A percentile compares a stretch with the other conserved stretches of the same genome.
Evolutionary conservation across 2,888 invertebrate species (phyloP).

Genomic region (Shargacucullia verbasci): DNA sequence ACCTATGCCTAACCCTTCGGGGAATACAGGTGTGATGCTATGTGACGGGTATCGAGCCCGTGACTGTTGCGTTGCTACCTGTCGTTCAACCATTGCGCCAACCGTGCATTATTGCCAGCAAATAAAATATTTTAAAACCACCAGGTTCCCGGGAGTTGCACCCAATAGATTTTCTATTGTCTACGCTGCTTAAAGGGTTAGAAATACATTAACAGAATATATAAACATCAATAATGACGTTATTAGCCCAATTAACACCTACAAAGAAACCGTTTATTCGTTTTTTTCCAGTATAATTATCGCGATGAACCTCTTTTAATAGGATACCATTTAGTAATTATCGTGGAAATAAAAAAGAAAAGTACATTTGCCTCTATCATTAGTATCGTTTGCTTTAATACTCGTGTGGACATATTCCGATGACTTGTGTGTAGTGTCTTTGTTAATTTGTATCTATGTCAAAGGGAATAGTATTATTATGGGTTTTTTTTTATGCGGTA

Average conservation of each 20-base stretch:
- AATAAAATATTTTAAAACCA: too few species aligned
- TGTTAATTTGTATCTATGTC: conserved; percentile 8
- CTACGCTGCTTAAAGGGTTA: too few species aligned
- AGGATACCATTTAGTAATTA: conserved; percentile 36
- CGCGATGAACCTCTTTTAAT: conserved; percentile 22
- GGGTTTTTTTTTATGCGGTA: too few species aligned
- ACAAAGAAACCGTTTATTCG: conserved; percentile 20
- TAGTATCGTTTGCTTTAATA: background rate
- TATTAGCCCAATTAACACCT: conserved; percentile 45
- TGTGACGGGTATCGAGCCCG: too few species aligned
- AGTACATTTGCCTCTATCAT: conserved; percentile 14
- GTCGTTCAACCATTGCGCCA: too few species aligned
- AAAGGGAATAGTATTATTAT: conserved; percentile 3
- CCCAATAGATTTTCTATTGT: too few species aligned
- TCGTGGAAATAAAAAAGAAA: conserved; percentile 21
- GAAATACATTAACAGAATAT: conserved; percentile 3
- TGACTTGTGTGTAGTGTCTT: background rate
- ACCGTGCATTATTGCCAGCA: too few species aligned
- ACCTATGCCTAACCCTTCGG: too few species aligned
- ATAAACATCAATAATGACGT: conserved; percentile 17
- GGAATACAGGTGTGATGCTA: too few species aligned
- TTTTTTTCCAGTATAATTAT: conserved; percentile 37
- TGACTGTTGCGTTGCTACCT: too few species aligned
- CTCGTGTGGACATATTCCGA: conserved; percentile 21
- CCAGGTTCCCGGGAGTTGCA: too few species aligned